Percentiles rank a stretch among this genome's conserved stretches.
Evolutionary conservation across 2,888 invertebrate species (phyloP).

Genomic region (Scaptomyza cyrtandrae): DNA sequence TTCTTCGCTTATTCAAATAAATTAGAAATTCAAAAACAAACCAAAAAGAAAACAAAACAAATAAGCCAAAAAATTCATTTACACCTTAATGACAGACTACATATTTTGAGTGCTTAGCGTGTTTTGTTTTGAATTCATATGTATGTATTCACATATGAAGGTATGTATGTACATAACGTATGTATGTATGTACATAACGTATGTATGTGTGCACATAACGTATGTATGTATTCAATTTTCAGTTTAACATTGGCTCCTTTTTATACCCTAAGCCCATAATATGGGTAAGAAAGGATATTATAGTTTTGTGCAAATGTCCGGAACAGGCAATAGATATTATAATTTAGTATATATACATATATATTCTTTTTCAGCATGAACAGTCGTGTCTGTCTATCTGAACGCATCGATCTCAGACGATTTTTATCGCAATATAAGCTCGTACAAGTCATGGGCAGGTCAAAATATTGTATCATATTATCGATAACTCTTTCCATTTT

Average conservation of each 20-base stretch:
- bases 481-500: too few species aligned
- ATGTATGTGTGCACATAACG: too few species aligned
- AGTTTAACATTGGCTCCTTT: not conserved
- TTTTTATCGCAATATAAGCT: too few species aligned
- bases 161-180: not conserved
- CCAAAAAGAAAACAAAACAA: not conserved
- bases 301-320: too few species aligned
- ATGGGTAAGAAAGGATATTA: not conserved
- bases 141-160: not conserved
- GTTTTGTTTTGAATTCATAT: not conserved
- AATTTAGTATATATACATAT: too few species aligned
- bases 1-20: slow-evolving; percentile 1
- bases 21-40: slow-evolving; percentile 1
- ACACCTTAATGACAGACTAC: not conserved
- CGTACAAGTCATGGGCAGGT: too few species aligned
- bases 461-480: too few species aligned
- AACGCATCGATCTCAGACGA: too few species aligned
- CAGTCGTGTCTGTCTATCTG: too few species aligned
- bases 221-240: not conserved
- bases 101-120: slow-evolving; percentile 3
- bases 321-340: too few species aligned
- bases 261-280: not conserved
- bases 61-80: not conserved
- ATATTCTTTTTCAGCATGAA: too few species aligned
- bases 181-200: not conserved